phyloP scores from a whole-genome alignment of 2,888 invertebrate species.

The Megalurothrips usitatus region DNA sequence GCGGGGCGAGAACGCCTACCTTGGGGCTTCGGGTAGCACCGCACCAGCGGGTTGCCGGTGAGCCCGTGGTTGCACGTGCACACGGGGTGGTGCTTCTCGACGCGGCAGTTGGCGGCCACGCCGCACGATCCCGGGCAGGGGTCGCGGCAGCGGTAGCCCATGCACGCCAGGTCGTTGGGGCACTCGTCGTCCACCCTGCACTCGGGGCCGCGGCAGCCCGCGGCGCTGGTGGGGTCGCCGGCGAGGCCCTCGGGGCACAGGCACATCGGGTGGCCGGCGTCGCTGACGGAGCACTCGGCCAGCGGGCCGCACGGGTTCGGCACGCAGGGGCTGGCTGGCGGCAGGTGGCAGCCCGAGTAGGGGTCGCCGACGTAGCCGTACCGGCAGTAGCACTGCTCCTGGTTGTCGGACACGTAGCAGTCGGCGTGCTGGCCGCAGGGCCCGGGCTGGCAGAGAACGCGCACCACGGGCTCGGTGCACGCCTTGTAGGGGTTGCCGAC shows the following conservation, averaged over 20 bases:
- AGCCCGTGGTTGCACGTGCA: constrained; percentile 69
- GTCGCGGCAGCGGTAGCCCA: constrained; percentile 73
- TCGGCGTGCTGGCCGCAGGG: constrained; percentile 79
- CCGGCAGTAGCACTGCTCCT: constrained; percentile 79
- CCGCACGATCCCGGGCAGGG: constrained; percentile 82
- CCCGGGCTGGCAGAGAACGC: constrained; percentile 68
- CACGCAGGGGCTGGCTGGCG: constrained; percentile 64
- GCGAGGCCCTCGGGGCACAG: constrained; percentile 68
- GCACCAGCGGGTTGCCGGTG: constrained; percentile 71
- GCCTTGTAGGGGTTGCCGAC: constrained; percentile 77
- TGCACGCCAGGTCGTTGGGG: constrained; percentile 64
- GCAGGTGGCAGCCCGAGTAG: constrained; percentile 67
- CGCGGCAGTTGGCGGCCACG: constrained; percentile 65
- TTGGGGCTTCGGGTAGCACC: constrained; percentile 58
- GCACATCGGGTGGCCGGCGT: constrained; percentile 61
- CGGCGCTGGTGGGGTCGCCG: constrained; percentile 66
- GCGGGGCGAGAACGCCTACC: constrained; percentile 38
- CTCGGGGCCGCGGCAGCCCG: constrained; percentile 73
- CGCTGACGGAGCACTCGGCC: constrained; percentile 64
- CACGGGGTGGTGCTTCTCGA: constrained; percentile 73
- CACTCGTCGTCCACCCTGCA: constrained; percentile 79
- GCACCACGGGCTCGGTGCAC: constrained; percentile 49
- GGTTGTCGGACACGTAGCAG: constrained; percentile 75
- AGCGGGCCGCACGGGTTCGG: constrained; percentile 79
- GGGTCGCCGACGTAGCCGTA: constrained; percentile 73